Conservation (phyloP, 1,140 invertebrate genomes). For the Drosophila oshimai region DNA sequence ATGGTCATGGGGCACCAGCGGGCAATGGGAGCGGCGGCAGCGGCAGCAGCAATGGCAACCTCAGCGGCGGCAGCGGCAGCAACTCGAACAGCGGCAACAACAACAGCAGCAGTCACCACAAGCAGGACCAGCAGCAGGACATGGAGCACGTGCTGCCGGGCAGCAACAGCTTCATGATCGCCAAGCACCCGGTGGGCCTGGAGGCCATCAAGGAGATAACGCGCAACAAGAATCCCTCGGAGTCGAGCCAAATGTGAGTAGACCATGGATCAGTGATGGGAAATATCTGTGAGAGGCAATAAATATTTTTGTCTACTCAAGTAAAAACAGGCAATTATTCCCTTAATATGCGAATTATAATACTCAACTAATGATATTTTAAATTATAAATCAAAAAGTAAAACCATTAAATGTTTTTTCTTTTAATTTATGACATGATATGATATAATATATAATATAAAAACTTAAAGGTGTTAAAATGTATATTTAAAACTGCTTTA, state of each 20-base stretch:
- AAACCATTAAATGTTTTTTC: too few relatives aligned
- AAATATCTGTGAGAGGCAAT: too few relatives aligned
- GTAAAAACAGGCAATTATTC: too few relatives aligned
- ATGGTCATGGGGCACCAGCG: conserved; percentile 29
- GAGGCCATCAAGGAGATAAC: conserved; percentile 82
- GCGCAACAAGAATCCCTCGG: conserved; percentile 81
- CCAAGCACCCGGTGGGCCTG: conserved; percentile 81
- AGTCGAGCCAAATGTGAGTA: conserved; percentile 82
- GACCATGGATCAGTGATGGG: conserved; percentile 8
- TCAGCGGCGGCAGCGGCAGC: conserved; percentile 76
- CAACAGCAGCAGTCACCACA: conserved; percentile 26
- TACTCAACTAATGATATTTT: too few relatives aligned
- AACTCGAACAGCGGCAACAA: conserved; percentile 81
- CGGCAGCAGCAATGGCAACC: conserved; percentile 73
- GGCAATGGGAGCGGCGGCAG: conserved; percentile 29
- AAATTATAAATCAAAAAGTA: too few relatives aligned
- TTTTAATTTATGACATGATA: too few relatives aligned
- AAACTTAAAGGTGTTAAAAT: too few relatives aligned
- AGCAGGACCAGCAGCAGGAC: conserved; percentile 67
- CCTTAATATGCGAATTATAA: too few relatives aligned
- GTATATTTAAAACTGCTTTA: too few relatives aligned
- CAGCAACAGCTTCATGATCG: conserved; percentile 79
- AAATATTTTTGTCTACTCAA: too few relatives aligned
- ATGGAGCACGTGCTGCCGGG: conserved; percentile 56
- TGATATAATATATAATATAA: too few relatives aligned